Evolutionary conservation across 1,140 invertebrate species (phyloP), one percentile per base, ranked within the genome.

Genomic region (Aphis craccivora): DNA sequence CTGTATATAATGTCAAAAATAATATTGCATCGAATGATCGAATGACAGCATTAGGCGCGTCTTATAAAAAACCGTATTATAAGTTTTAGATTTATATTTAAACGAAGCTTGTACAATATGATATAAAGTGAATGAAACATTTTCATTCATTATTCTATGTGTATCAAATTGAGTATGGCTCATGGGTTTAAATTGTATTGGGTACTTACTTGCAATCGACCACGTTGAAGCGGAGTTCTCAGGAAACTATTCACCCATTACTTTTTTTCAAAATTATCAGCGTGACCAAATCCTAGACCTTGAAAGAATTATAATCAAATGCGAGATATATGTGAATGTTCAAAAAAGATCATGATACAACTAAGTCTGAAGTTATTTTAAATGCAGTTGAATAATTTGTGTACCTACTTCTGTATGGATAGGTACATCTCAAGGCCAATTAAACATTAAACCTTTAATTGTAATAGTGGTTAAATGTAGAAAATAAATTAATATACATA

Each of bases 261-360:
- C 90, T 76, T 81, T 83, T 92, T 92, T 51, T 40, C 91, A 14
- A 81, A 83, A 92, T 81, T 92, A 48, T 35, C 37, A 83, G 91
- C 91, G 91, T 92, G 91, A 92, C 91, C 45, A 76, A 91, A 76
- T 45, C 60, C 7, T n/a, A 35, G 45, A 83, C 91, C 91, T 92
- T 92, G 91, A 92, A 92, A 51, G 91, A 81, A 48, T 91, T 20
- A 45, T 91, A 45, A n/a, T 76, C 43, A 83, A 92, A 92, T 51
- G n/a, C 22, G 45, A 51, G 67, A 37, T 55, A 9, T 51, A 55
- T 55, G 45, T 51, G 87, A 35, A 88, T n/a, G 87, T 48, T 88
- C 35, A 88, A 88, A n/a, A 88, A 88, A 88, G n/a, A 88, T 35
- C 37, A 76, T 76, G 30, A 45, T 81, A 91, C 60, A 76, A 43